phyloP scores from a whole-genome alignment of 2,888 invertebrate species.

The Saturnia japonica region DNA sequence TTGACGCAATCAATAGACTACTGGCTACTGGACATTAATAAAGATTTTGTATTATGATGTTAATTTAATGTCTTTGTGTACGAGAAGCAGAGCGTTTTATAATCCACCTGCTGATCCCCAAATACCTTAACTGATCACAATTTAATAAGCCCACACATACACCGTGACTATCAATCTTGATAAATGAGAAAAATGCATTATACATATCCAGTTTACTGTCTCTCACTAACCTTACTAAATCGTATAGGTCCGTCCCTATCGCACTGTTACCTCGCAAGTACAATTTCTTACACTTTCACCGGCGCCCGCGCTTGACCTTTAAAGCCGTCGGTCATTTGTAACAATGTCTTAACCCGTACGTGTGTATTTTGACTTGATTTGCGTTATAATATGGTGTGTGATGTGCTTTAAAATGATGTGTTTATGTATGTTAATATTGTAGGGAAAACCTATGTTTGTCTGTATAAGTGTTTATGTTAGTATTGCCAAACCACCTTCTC shows the following conservation, averaged over 20 bases:
- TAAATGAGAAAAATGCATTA: slow-evolving; percentile 42
- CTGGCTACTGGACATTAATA: neutral
- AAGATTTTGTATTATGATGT: neutral
- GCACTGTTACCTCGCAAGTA: slow-evolving; percentile 41
- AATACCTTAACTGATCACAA: slow-evolving; percentile 21
- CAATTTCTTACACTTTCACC: slow-evolving; percentile 70
- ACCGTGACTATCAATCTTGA: slow-evolving; percentile 45
- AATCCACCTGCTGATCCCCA: slow-evolving; percentile 15
- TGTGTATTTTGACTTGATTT: slow-evolving; percentile 33
- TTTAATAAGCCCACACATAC: slow-evolving; percentile 27
- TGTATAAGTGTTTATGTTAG: neutral
- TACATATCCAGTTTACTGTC: slow-evolving; percentile 22
- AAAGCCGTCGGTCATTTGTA: slow-evolving; percentile 51
- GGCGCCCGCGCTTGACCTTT: slow-evolving; percentile 49
- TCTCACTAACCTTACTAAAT: slow-evolving; percentile 18
- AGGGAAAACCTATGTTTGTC: neutral
- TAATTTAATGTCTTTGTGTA: neutral
- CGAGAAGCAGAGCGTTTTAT: slow-evolving; percentile 6
- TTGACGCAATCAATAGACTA: too few species aligned
- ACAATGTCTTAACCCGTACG: slow-evolving; percentile 45
- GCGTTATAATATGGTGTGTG: neutral
- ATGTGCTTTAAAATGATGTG: neutral
- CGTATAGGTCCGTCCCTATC: slow-evolving; percentile 23
- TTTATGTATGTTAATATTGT: neutral
- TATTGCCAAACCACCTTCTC: neutral